Base-by-base conservation (phyloP, 2,888 invertebrate species). In the Didymodactylos carnosus region DNA sequence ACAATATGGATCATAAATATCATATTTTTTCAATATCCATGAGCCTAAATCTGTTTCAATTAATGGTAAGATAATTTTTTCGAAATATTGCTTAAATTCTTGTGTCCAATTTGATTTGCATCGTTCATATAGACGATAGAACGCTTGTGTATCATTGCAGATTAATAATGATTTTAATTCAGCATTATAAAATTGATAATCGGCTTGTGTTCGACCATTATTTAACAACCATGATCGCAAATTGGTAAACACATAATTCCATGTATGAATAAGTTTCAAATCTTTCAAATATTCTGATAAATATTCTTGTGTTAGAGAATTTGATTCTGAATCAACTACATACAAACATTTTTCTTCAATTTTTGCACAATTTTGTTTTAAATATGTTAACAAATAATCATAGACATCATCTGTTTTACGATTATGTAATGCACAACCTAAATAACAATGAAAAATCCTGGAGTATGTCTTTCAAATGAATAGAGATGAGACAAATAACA, bases 81-180 rank as follows among this genome's bases (percentile, higher is more conserved):
- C 62, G 7, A 62, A 62, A n/a, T 62, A 62, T 35, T 29, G 29
- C 35, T 35, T 29, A 62, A 62, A 62, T 62, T 62, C 62, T 35
- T 62, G 62, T 62, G 62, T 62, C 62, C 62, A 62, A 62, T 62
- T 62, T 8, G 62, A 62, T 62, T 62, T 62, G n/a, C 62, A 62
- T 35, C 62, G 62, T 35, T 62, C 62, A n/a, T 62, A 62, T 19
- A 62, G 19, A n/a, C 62, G 62, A 10, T 29, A 35, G 7, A 62
- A 62, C 35, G 35, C 35, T 35, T 8, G n/a, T 35, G 35, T 29
- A 62, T 62, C 62, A 62, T 19, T n/a, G 35, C 62, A 62, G 10
- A 62, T 35, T 35, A 62, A 35, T 62, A 62, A 35, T 7, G 62
- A 62, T 35, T 62, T 62, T 19, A 62, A n/a, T 62, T 62, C 62